These are phyloP conservation scores for Hipposideros larvatus DNA, from an alignment of 2,797 vertebrate species.

Conservation along the genomic window DNA sequence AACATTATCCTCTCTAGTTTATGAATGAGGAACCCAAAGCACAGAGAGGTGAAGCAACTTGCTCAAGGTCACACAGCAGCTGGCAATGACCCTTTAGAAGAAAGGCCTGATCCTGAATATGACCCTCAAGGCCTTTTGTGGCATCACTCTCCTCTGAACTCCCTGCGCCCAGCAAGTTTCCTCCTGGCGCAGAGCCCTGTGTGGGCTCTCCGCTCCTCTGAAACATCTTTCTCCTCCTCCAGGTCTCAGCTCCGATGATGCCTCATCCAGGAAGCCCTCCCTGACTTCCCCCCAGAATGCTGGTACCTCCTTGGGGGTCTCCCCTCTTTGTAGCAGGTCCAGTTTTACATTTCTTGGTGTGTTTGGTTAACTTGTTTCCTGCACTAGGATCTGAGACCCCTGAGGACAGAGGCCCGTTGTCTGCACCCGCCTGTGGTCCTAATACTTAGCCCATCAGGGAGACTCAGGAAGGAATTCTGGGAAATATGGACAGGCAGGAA, in stretches of 20 bases:
- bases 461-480: accelerated
- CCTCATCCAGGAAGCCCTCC: not conserved
- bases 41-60: not conserved
- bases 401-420: not conserved
- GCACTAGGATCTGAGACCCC: not conserved
- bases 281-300: not conserved
- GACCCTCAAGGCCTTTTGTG: not conserved
- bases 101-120: not conserved
- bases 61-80: not conserved
- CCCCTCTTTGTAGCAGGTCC: not conserved
- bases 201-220: not conserved
- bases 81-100: not conserved
- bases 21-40: not conserved
- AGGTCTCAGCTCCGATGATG: not conserved
- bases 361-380: not conserved
- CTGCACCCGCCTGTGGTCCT: too few relatives aligned
- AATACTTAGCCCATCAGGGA: not conserved
- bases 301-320: accelerated
- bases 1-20: accelerated
- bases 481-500: accelerated
- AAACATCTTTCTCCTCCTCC: too few relatives aligned
- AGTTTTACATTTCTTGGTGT: too few relatives aligned
- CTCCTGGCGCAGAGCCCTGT: not conserved
- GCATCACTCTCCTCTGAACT: not conserved
- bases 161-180: not conserved